Evolutionary conservation across 1,140 invertebrate species (phyloP).

Genomic region (Hylaeus anthracinus): DNA sequence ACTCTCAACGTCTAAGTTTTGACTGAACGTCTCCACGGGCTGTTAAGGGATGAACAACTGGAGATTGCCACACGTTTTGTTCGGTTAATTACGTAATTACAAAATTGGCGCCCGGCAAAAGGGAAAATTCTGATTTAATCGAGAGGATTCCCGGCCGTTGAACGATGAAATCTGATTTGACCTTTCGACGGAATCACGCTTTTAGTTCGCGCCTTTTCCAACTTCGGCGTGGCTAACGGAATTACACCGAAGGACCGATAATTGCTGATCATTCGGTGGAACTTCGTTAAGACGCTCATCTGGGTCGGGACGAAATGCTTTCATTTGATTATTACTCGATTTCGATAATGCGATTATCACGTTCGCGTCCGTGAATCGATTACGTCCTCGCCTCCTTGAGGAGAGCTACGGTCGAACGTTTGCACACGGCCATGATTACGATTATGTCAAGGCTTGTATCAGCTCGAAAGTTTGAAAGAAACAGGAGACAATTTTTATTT

Average conservation of each 20-base stretch:
- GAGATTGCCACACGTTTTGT: neutral
- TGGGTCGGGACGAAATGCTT: slow-evolving; percentile 77
- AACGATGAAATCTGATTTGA: slow-evolving; percentile 59
- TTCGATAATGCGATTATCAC: slow-evolving; percentile 76
- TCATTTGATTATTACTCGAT: slow-evolving; percentile 80
- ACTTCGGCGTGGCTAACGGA: slow-evolving; percentile 75
- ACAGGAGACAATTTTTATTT: too few species aligned
- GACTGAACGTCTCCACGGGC: too few species aligned
- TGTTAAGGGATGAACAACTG: too few species aligned
- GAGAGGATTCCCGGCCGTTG: slow-evolving; percentile 18
- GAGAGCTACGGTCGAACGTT: slow-evolving; percentile 17
- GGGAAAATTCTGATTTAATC: slow-evolving; percentile 38
- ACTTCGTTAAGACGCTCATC: slow-evolving; percentile 81
- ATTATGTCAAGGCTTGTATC: neutral
- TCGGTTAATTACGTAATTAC: neutral
- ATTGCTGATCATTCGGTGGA: slow-evolving; percentile 81
- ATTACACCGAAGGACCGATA: slow-evolving; percentile 80
- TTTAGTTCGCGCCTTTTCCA: slow-evolving; percentile 79
- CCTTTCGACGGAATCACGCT: slow-evolving; percentile 71
- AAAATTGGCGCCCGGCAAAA: neutral
- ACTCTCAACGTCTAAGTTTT: too few species aligned
- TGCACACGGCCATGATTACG: neutral
- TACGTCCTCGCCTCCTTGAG: slow-evolving; percentile 49
- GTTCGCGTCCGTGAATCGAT: slow-evolving; percentile 57
- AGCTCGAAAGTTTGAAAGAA: too few species aligned